Evolutionary conservation across 2,888 invertebrate species (phyloP), one percentile per base, ranked within the genome.

Genomic region (Cerastoderma edule): DNA sequence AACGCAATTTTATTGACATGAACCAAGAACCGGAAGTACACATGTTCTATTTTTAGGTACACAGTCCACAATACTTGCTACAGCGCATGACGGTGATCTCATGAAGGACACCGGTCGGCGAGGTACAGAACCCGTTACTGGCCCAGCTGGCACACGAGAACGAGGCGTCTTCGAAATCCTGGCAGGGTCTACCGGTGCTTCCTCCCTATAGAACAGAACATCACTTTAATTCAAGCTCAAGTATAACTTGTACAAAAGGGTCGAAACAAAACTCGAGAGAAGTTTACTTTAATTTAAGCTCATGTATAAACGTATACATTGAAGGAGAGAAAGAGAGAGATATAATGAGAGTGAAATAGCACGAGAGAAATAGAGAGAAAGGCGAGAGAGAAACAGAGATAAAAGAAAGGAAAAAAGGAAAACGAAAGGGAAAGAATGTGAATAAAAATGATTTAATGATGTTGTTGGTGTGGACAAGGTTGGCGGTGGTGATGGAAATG

Each of bases 111-210:
- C 72, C 72, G 53, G 67, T 60, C 16, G 67, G 35, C 0, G 57
- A 32, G 10, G 56, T 39, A 35, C 72, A 72, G 44, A 72, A 72
- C 4, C 72, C 72, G 30, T 53, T 67, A n/a, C 35, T 35, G n/a
- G 56, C 53, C 72, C 72, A 72, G 33, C 60, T 53, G 35, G 39
- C 60, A 22, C 72, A 72, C 16, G 48, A 67, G 24, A 72, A 72
- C 2, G 50, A 33, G 27, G 60, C 28, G 4, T 66, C 50, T 35
- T 72, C 72, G 22, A 60, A 67, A 35, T 72, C 72, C 0, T 30
- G 27, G 53, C 67, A 67, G 0, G 53, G 63, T 19, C 39, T 60
- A 4, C 19, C 28, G 5, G 50, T 65, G n/a, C n/a, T n/a, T n/a
- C n/a, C n/a, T n/a, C n/a, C n/a, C n/a, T n/a, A n/a, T n/a, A n/a